These are phyloP conservation scores for Trissonchulus latispiculum DNA, from an alignment of 2,888 invertebrate species.

Conservation along the genomic window DNA sequence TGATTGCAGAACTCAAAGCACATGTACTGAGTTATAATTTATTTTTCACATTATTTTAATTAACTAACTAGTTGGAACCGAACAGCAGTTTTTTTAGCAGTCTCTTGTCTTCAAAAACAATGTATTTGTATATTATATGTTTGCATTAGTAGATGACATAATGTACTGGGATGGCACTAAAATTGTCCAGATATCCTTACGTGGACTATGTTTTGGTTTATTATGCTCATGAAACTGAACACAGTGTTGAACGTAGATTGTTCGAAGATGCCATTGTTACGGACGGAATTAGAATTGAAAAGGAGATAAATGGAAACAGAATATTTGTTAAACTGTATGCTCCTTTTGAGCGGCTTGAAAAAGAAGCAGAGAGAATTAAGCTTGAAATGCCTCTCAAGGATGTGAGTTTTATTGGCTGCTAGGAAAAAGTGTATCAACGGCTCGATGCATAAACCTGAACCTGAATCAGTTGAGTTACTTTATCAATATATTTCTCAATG, in stretches of 20 bases:
- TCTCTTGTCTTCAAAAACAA: too few relatives aligned
- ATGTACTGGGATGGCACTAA: neutral
- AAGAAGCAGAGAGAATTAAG: constrained; percentile 42
- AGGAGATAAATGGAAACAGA: constrained; percentile 29
- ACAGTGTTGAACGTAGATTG: neutral
- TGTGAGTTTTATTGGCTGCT: constrained; percentile 31
- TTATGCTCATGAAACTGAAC: neutral
- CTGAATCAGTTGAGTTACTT: too few relatives aligned
- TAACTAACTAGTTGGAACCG: too few relatives aligned
- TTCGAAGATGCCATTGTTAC: constrained; percentile 34
- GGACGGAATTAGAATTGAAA: constrained; percentile 39
- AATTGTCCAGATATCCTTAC: constrained; percentile 17
- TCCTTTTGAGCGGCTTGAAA: constrained; percentile 42
- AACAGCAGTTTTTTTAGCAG: too few relatives aligned
- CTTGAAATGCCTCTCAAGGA: constrained; percentile 44
- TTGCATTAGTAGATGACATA: too few relatives aligned
- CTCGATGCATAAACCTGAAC: neutral
- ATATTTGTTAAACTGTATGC: constrained; percentile 36
- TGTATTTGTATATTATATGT: too few relatives aligned
- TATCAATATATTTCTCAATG: too few relatives aligned
- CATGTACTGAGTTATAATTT: too few relatives aligned
- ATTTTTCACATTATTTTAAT: too few relatives aligned
- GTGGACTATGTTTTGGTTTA: constrained; percentile 25
- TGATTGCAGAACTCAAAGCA: too few relatives aligned
- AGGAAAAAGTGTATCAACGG: neutral